phyloP scores from a whole-genome alignment of 2,113 vertebrate genomes.

The Aphyosemion australe region DNA sequence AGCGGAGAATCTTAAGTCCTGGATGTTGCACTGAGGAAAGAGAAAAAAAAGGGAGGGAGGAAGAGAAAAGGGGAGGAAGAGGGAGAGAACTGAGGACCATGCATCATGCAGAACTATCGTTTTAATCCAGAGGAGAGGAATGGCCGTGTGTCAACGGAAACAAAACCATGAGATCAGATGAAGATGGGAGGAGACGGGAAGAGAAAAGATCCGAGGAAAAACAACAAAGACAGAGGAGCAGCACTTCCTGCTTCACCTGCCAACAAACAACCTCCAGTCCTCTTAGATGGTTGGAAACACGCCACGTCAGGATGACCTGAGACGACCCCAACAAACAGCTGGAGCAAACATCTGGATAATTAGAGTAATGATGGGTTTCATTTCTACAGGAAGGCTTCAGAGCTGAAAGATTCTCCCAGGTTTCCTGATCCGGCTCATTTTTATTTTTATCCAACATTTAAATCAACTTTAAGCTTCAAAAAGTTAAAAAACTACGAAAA shows the following conservation, averaged over 20 bases:
- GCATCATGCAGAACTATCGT: slow-evolving; percentile 78
- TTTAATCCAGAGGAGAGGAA: slow-evolving; percentile 28
- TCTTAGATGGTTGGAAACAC: not conserved
- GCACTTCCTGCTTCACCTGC: slow-evolving; percentile 35
- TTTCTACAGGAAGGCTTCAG: too few relatives aligned
- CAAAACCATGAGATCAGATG: slow-evolving; percentile 19
- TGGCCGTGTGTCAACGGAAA: not conserved
- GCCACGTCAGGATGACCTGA: too few relatives aligned
- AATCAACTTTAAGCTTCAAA: too few relatives aligned
- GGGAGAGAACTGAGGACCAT: slow-evolving; percentile 78
- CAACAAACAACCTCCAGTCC: slow-evolving; percentile 13
- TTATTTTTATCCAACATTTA: too few relatives aligned
- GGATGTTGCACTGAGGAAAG: slow-evolving; percentile 90
- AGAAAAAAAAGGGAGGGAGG: slow-evolving; percentile 67
- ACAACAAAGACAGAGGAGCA: not conserved
- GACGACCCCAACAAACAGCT: too few relatives aligned
- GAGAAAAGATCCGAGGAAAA: slow-evolving; percentile 16
- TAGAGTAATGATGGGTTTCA: too few relatives aligned
- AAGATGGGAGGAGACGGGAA: slow-evolving; percentile 15
- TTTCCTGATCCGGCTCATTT: too few relatives aligned
- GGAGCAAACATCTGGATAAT: too few relatives aligned
- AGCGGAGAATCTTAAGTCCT: slow-evolving; percentile 93
- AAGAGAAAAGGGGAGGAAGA: slow-evolving; percentile 34
- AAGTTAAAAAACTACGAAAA: too few relatives aligned
- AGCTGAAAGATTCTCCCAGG: too few relatives aligned